Evolutionary conservation across 2,113 vertebrate species (phyloP).

Genomic region (Tyto alba): DNA sequence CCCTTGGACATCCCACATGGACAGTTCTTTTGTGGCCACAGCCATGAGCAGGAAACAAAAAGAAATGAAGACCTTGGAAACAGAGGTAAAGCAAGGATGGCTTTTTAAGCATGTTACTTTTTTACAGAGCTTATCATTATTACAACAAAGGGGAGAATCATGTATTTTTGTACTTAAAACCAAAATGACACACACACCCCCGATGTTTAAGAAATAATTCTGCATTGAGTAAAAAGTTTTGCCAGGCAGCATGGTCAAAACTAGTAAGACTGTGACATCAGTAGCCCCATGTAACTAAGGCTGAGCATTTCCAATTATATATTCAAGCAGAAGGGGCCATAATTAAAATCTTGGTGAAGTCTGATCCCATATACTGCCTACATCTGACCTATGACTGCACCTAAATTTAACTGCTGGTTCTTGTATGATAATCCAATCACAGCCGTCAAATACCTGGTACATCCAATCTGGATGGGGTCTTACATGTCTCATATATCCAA

Average conservation of each 20-base stretch:
- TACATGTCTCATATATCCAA: not conserved
- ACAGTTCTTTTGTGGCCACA: not conserved
- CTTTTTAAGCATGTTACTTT: not conserved
- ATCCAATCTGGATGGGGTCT: not conserved
- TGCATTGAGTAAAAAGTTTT: not conserved
- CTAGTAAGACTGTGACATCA: not conserved
- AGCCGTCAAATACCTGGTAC: not conserved
- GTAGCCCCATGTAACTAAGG: not conserved
- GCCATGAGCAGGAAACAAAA: not conserved
- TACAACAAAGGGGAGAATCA: not conserved
- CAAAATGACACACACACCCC: not conserved
- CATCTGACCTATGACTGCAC: not conserved
- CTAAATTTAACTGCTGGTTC: not conserved
- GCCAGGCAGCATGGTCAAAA: not conserved
- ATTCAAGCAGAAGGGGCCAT: not conserved
- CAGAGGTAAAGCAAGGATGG: not conserved
- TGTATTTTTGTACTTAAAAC: not conserved
- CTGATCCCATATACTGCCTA: not conserved
- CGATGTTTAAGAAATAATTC: not conserved
- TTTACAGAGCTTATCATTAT: not conserved
- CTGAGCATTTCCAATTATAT: not conserved
- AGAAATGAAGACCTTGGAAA: not conserved
- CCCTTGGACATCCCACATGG: not conserved
- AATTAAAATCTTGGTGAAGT: not conserved
- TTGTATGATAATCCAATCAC: not conserved